phyloP scores from a whole-genome alignment of 1,140 invertebrate species.

The Halesus radiatus region DNA sequence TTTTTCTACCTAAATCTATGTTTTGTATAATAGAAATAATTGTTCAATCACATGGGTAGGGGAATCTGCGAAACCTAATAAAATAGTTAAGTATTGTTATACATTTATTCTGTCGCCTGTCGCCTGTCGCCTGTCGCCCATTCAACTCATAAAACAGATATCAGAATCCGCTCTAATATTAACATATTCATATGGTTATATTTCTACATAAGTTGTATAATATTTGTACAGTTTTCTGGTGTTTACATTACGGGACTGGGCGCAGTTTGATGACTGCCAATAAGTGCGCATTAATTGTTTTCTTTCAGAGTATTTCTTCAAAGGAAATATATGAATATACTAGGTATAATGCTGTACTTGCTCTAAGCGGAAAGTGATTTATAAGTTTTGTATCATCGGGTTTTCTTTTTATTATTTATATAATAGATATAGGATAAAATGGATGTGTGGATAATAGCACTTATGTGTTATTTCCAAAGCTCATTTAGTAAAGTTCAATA shows the following conservation, averaged over 20 bases:
- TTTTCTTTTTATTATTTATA: no score
- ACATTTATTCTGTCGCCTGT: neutral
- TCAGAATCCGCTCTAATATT: slow-evolving; percentile 24
- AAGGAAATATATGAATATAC: no score
- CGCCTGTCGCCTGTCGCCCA: neutral
- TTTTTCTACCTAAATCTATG: slow-evolving; percentile 47
- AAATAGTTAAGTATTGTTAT: slow-evolving; percentile 23
- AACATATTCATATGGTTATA: slow-evolving; percentile 28
- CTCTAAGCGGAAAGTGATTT: no score
- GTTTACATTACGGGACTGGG: neutral
- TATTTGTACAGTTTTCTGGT: slow-evolving; percentile 39
- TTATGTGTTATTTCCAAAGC: neutral
- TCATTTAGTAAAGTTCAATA: no score
- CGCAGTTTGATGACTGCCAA: slow-evolving; percentile 14
- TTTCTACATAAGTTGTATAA: slow-evolving; percentile 29
- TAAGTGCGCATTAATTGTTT: neutral
- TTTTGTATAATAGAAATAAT: slow-evolving; percentile 35
- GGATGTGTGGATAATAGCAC: neutral
- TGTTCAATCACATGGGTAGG: neutral
- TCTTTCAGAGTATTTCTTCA: no score
- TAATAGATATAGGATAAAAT: no score
- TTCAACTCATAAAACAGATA: neutral
- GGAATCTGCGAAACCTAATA: slow-evolving; percentile 26
- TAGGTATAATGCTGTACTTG: no score
- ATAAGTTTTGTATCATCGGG: no score